Evolutionary conservation across 2,888 invertebrate species (phyloP).

Genomic region (Cephus runcator): DNA sequence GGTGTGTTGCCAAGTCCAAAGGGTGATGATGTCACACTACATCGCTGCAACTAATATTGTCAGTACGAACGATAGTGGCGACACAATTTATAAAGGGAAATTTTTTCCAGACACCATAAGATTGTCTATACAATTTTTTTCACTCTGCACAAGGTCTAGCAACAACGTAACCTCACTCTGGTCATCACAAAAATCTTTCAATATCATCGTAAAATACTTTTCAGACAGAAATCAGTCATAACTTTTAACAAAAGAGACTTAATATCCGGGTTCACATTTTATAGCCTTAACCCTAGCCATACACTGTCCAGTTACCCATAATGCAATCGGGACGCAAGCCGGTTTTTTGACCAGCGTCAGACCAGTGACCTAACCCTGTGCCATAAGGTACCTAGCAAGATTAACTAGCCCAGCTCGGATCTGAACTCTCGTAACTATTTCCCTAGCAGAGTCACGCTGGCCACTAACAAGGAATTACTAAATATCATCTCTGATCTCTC

Average conservation of each 20-base stretch:
- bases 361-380: neutral
- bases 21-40: neutral
- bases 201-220: neutral
- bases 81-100: too few species aligned
- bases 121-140: too few species aligned
- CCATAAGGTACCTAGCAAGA: neutral
- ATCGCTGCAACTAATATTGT: neutral
- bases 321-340: too few species aligned
- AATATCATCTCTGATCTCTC: neutral
- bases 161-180: neutral
- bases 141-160: neutral
- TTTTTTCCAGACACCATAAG: too few species aligned
- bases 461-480: neutral
- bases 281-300: neutral
- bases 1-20: neutral
- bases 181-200: neutral
- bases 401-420: neutral
- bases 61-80: too few species aligned
- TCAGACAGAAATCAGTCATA: too few species aligned
- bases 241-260: neutral
- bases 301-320: too few species aligned
- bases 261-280: neutral
- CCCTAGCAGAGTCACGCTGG: neutral
- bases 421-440: neutral
- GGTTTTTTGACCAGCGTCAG: neutral